Percentiles rank a stretch among this genome's conserved stretches.
These are phyloP conservation scores for Hermaeophaga mercurialis DNA, from an alignment of 2,888 invertebrate genomes.

Conservation along the genomic window DNA sequence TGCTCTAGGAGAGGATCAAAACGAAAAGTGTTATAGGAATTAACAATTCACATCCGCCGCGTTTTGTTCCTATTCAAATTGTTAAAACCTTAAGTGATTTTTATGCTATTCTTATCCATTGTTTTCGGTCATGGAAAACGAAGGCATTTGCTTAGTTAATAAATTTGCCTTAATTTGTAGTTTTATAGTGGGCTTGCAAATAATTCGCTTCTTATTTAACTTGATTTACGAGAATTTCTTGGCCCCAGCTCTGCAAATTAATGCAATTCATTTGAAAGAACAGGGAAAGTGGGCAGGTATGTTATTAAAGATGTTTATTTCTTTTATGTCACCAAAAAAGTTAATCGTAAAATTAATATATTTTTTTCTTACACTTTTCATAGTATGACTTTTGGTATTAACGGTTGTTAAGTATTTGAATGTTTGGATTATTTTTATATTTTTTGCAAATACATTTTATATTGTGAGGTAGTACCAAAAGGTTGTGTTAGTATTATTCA, in stretches of 20 bases:
- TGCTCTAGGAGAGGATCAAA: conserved; percentile 26
- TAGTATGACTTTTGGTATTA: no score
- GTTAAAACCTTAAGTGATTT: conserved; percentile 17
- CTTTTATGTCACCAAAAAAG: no score
- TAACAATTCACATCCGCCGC: conserved; percentile 23
- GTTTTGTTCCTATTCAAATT: conserved; percentile 20
- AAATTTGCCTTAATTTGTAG: conserved; percentile 60
- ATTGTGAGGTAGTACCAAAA: no score
- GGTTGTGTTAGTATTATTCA: no score
- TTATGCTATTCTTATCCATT: background rate
- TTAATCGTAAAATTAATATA: no score
- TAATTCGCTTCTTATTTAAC: conserved; percentile 62
- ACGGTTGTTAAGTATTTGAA: no score
- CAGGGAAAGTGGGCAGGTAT: conserved; percentile 84
- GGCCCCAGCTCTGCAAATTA: conserved; percentile 61
- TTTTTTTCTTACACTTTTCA: no score
- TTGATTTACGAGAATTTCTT: conserved; percentile 57
- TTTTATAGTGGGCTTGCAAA: conserved; percentile 52
- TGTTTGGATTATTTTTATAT: no score
- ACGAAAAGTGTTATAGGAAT: conserved; percentile 30
- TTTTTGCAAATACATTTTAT: no score
- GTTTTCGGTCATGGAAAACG: conserved; percentile 28
- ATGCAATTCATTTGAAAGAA: conserved; percentile 64
- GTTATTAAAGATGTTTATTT: no score
- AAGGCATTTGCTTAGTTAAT: conserved; percentile 54